Evolutionary conservation across 2,113 vertebrate species (phyloP).

Genomic region (Coturnix japonica): DNA sequence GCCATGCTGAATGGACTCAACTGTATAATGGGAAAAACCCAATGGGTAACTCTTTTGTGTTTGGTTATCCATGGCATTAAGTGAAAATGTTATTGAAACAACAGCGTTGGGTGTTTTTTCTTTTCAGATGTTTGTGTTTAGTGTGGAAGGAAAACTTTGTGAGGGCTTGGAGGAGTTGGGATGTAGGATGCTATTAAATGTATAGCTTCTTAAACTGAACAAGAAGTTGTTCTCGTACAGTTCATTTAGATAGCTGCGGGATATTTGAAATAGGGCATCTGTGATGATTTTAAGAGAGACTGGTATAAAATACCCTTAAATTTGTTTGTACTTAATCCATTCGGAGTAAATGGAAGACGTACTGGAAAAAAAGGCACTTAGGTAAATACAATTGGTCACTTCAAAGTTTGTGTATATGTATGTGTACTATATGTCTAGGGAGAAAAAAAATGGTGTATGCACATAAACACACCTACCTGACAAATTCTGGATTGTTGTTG

Average conservation of each 20-base stretch:
- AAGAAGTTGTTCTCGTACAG: background rate
- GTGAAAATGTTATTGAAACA: background rate
- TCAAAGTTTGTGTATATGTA: background rate
- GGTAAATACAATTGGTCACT: background rate
- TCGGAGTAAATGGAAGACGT: background rate
- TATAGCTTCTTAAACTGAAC: background rate
- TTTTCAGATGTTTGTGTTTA: background rate
- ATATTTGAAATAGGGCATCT: background rate
- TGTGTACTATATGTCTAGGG: background rate
- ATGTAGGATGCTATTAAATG: background rate
- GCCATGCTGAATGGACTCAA: background rate
- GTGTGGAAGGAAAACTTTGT: background rate
- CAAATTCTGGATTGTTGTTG: background rate
- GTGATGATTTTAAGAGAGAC: background rate
- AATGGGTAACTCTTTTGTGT: background rate
- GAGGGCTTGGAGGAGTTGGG: background rate
- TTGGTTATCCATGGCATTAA: background rate
- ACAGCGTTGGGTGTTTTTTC: background rate
- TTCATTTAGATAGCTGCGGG: background rate
- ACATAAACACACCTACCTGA: background rate
- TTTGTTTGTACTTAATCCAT: background rate
- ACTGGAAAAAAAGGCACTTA: background rate
- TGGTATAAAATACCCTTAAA: background rate
- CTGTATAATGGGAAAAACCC: background rate
- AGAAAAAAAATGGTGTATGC: background rate